Base-by-base conservation (phyloP, 1,140 invertebrate species). In the Cyclargus thomasi region DNA sequence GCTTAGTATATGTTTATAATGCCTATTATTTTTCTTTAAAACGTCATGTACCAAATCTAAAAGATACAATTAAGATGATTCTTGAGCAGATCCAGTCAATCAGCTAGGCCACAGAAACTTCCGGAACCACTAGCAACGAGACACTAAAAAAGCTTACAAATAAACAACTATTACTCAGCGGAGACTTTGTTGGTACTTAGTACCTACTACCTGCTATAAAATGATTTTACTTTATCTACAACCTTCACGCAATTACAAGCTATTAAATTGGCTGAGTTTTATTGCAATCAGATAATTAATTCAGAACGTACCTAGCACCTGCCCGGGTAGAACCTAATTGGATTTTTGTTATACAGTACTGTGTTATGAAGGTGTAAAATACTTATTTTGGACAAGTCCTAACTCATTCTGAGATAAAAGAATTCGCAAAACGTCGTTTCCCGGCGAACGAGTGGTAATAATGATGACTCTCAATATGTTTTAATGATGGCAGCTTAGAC, bases 231-330 rank as follows among this genome's bases (percentile, higher is more conserved):
- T 47, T 47, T 47, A 47, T 47, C 14, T 47, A 47, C 39, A 47
- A 47, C 39, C 39, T 47, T 47, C 39, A 47, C 39, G 39, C 39
- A 47, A 47, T 47, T 47, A 47, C 39, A 47, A 47, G 39, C 39
- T 47, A 47, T 47, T 47, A 47, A 47, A 47, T 47, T 47, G 39
- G 39, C 39, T 8, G 14, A 47, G 10, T 47, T 47, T 47, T 16
- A 47, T 47, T 47, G 39, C 39, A 47, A 47, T 47, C 39, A 47
- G 39, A 47, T 47, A 47, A 47, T 47, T 47, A 47, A 47, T 47
- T 47, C 39, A 47, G 39, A 47, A 16, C 39, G 39, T 47, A 47
- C 39, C 39, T 47, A 47, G 39, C 10, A 47, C 39, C 39, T 47
- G 39, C 39, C 39, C 39, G 14, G 39, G 39, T 47, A 8, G 11